These are phyloP conservation scores for Ectemnius continuus DNA, from an alignment of 2,888 invertebrate species.

Conservation along the genomic window DNA sequence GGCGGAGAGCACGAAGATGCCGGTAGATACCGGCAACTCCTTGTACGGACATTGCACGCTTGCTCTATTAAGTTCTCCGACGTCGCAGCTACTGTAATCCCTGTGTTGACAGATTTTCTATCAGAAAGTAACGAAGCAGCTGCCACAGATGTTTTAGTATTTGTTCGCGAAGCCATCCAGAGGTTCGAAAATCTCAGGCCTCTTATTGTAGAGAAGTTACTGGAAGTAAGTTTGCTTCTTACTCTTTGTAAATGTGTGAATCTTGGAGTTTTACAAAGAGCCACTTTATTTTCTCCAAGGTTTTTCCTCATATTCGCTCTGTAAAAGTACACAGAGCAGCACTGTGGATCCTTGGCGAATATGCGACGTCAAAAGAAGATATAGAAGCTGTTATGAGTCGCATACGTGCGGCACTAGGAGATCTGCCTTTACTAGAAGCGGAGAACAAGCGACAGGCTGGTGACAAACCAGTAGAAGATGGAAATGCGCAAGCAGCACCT, in stretches of 20 bases:
- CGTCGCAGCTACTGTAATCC: conserved; percentile 95
- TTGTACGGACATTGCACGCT: conserved; percentile 96
- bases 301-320: conserved; percentile 92
- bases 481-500: conserved; percentile 63
- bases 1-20: conserved; percentile 96
- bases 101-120: conserved; percentile 95
- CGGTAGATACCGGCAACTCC: conserved; percentile 95
- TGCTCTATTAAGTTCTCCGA: conserved; percentile 98
- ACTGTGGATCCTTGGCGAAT: conserved; percentile 98
- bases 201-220: conserved; percentile 86
- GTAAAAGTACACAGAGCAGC: conserved; percentile 95
- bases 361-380: conserved; percentile 88
- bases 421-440: conserved; percentile 80
- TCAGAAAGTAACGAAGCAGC: conserved; percentile 93
- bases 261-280: not conserved
- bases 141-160: conserved; percentile 95
- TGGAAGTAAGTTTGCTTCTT: conserved; percentile 63
- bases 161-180: conserved; percentile 97
- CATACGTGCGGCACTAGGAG: conserved; percentile 86
- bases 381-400: conserved; percentile 89
- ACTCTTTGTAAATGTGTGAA: not conserved
- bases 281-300: conserved; percentile 80
- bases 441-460: conserved; percentile 87
- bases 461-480: conserved; percentile 81
- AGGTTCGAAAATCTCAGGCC: conserved; percentile 90